phyloP scores from a whole-genome alignment of 2,797 vertebrate species.

The Balearica regulorum region DNA sequence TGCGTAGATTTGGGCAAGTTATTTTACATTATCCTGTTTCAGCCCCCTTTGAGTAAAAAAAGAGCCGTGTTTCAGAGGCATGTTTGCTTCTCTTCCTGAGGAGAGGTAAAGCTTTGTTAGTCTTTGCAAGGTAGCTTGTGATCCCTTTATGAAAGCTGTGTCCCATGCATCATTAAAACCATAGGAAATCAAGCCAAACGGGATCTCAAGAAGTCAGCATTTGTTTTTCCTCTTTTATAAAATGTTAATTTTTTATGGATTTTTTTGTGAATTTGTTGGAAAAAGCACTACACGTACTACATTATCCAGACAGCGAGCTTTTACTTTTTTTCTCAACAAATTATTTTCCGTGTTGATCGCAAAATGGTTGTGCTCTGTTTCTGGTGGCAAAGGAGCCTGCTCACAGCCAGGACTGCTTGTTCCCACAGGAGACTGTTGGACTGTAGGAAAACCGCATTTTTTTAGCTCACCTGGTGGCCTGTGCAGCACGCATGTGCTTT shows the following conservation, averaged over 20 bases:
- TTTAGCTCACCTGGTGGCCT: not conserved
- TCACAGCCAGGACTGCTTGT: not conserved
- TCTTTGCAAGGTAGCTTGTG: not conserved
- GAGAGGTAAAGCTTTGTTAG: not conserved
- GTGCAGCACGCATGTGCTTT: not conserved
- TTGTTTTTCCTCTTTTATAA: not conserved
- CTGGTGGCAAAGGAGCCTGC: not conserved
- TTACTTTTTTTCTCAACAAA: not conserved
- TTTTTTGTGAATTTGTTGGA: not conserved
- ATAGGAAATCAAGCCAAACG: not conserved
- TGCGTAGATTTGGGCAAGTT: not conserved
- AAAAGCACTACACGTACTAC: not conserved
- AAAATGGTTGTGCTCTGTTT: not conserved
- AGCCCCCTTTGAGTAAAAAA: accelerated
- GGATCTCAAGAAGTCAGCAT: not conserved
- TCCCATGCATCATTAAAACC: not conserved
- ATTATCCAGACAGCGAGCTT: not conserved
- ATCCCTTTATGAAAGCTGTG: not conserved
- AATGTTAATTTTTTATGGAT: not conserved
- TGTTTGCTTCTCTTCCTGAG: not conserved
- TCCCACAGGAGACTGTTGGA: not conserved
- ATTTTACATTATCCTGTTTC: not conserved
- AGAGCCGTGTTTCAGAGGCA: not conserved
- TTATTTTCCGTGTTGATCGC: not conserved
- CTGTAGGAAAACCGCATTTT: accelerated